Percentiles rank a stretch among this genome's conserved stretches.
Evolutionary conservation across 1,140 invertebrate genomes (phyloP).

Genomic region (Listronotus bonariensis): DNA sequence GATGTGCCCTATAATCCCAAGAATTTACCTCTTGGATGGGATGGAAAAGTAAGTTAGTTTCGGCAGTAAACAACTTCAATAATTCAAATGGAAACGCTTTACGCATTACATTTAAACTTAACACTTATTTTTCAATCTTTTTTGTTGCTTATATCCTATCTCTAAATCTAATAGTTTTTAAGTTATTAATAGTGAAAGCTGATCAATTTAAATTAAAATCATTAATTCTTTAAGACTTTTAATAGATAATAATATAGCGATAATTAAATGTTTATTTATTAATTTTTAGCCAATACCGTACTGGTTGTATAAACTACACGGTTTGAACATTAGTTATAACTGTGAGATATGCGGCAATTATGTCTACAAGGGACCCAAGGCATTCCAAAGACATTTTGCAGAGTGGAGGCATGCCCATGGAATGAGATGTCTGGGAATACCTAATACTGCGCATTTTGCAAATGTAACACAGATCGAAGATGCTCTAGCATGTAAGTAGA

Average conservation of each 20-base stretch:
- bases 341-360: slow-evolving; percentile 87
- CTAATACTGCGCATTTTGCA: slow-evolving; percentile 99
- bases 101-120: no score
- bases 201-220: no score
- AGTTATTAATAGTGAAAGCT: no score
- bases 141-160: no score
- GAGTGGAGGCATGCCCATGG: slow-evolving; percentile 99
- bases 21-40: slow-evolving; percentile 98
- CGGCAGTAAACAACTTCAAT: no score
- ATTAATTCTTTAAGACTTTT: no score
- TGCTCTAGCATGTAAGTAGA: slow-evolving; percentile 87
- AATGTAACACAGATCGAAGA: slow-evolving; percentile 99
- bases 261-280: neutral
- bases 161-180: no score
- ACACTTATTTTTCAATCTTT: no score
- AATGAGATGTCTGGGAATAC: slow-evolving; percentile 98
- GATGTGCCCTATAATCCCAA: slow-evolving; percentile 96
- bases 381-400: slow-evolving; percentile 99
- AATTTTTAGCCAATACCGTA: slow-evolving; percentile 87
- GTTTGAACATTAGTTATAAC: slow-evolving; percentile 60
- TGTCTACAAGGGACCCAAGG: slow-evolving; percentile 98
- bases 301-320: slow-evolving; percentile 99
- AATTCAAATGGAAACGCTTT: no score
- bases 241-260: no score
- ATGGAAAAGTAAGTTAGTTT: slow-evolving; percentile 64